Evolutionary conservation across 2,113 vertebrate genomes (phyloP).

Genomic region (Petroica traversi): DNA sequence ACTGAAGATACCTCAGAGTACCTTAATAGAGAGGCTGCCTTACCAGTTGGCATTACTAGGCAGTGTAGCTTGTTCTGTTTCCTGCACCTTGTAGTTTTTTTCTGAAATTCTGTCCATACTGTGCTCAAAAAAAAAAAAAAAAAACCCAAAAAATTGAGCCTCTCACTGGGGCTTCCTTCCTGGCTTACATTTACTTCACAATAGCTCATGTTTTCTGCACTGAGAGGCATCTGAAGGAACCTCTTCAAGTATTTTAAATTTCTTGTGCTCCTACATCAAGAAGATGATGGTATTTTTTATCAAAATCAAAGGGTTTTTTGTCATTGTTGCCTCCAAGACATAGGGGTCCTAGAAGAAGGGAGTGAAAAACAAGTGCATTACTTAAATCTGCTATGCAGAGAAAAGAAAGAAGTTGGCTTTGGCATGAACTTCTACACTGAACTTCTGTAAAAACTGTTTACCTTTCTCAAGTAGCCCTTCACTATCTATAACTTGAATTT

Average conservation of each 20-base stretch:
- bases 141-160: not conserved
- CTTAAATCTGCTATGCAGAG: not conserved
- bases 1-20: not conserved
- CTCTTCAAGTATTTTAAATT: not conserved
- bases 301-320: not conserved
- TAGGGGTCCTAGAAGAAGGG: not conserved
- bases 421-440: not conserved
- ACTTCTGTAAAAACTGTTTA: not conserved
- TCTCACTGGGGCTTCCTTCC: not conserved
- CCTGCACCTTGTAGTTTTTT: not conserved
- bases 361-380: not conserved
- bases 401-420: not conserved
- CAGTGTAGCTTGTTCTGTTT: not conserved
- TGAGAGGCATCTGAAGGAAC: not conserved
- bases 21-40: not conserved
- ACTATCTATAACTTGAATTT: not conserved
- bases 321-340: not conserved
- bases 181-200: not conserved
- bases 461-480: not conserved
- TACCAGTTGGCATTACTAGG: not conserved
- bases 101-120: not conserved
- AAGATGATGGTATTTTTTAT: not conserved
- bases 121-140: not conserved
- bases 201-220: not conserved
- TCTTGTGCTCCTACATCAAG: not conserved